A percentile compares a stretch with the other conserved stretches of the same genome.
These are phyloP conservation scores for Lasiommata megera DNA, from an alignment of 2,888 invertebrate genomes.

Conservation along the genomic window DNA sequence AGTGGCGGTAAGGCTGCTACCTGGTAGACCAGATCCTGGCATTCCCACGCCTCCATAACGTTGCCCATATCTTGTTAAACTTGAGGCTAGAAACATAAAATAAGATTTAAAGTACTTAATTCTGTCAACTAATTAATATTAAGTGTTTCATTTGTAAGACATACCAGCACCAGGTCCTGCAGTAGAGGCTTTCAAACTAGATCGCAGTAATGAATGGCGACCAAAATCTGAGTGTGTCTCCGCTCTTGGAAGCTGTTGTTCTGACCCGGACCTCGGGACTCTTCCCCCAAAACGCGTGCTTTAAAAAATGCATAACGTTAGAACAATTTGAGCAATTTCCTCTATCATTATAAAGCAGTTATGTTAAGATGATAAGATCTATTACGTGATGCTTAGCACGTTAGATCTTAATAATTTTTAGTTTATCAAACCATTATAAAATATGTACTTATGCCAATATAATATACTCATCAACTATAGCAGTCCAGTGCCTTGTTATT, in stretches of 20 bases:
- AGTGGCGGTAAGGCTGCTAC: slow-evolving; percentile 51
- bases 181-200: slow-evolving; percentile 87
- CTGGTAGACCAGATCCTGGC: slow-evolving; percentile 49
- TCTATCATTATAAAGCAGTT: no score
- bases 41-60: slow-evolving; percentile 79
- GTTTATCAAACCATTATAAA: no score
- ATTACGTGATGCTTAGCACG: no score
- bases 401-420: no score
- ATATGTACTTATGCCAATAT: no score
- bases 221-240: slow-evolving; percentile 92
- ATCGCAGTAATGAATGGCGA: slow-evolving; percentile 89
- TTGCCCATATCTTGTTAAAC: slow-evolving; percentile 83
- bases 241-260: slow-evolving; percentile 93
- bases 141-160: not conserved
- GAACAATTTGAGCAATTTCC: no score
- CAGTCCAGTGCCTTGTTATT: no score
- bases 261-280: slow-evolving; percentile 94
- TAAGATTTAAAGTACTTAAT: not conserved
- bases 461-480: no score
- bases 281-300: slow-evolving; percentile 70
- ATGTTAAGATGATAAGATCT: no score
- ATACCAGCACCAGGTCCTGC: slow-evolving; percentile 52
- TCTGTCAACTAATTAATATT: not conserved
- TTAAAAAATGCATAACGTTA: no score
- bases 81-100: slow-evolving; percentile 62